A percentile compares a stretch with the other conserved stretches of the same genome.
These are phyloP conservation scores for Phrixothrix hirtus DNA, from an alignment of 2,888 invertebrate species.

Conservation along the genomic window DNA sequence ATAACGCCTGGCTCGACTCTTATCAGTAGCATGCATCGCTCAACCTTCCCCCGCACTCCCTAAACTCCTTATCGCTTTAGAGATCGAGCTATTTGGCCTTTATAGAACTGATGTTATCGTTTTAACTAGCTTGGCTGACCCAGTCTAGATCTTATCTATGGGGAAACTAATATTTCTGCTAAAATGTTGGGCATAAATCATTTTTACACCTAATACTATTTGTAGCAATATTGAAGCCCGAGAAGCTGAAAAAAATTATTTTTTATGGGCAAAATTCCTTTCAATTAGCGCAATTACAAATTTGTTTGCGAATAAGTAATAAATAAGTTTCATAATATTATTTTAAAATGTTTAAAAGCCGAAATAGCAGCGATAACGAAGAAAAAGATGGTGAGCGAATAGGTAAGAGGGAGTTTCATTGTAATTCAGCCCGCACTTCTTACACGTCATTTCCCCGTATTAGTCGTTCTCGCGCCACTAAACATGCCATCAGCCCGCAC, in stretches of 20 bases:
- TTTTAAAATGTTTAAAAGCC: no score
- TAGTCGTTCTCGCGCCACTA: conserved; percentile 43
- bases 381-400: conserved; percentile 25
- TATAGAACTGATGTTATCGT: conserved; percentile 61
- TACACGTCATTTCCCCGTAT: conserved; percentile 57
- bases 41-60: conserved; percentile 38
- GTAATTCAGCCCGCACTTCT: conserved; percentile 53
- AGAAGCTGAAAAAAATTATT: no score
- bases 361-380: conserved; percentile 6
- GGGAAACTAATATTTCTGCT: conserved; percentile 48
- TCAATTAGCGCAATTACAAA: no score
- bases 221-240: conserved; percentile 33
- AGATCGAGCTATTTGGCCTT: conserved; percentile 58
- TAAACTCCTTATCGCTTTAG: conserved; percentile 43
- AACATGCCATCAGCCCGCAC: conserved; percentile 39
- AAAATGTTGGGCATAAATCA: conserved; percentile 48
- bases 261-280: no score
- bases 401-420: conserved; percentile 34
- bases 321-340: not conserved
- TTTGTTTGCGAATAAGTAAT: not conserved
- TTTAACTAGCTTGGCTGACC: conserved; percentile 61
- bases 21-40: conserved; percentile 56
- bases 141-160: conserved; percentile 60
- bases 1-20: conserved; percentile 54
- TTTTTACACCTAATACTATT: conserved; percentile 47